Conservation (phyloP, 2,113 vertebrate genomes). For the Apus apus region DNA sequence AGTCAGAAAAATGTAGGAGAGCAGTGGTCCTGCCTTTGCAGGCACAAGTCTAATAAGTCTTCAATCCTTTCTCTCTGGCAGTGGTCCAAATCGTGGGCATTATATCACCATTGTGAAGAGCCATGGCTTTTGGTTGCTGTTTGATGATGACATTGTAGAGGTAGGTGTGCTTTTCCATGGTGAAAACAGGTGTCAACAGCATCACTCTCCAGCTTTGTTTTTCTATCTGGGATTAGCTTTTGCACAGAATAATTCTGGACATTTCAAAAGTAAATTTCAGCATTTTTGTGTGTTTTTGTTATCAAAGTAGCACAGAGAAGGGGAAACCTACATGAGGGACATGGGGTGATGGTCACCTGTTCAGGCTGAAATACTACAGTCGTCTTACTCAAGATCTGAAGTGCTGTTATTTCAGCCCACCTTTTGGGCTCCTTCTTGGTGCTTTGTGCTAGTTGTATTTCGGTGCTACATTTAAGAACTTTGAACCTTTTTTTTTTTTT, state of each 20-base stretch:
- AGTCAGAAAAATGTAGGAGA: neutral
- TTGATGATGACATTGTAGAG: conserved; percentile 93
- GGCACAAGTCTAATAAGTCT: neutral
- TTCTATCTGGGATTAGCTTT: neutral
- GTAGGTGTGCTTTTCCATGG: conserved; percentile 37
- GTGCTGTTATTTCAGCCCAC: neutral
- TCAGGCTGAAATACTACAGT: neutral
- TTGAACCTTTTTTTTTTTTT: neutral
- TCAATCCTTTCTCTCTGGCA: conserved; percentile 5
- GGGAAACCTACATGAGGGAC: neutral
- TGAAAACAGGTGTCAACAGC: neutral
- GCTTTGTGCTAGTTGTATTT: neutral
- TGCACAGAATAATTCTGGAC: neutral
- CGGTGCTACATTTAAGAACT: neutral
- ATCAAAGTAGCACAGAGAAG: neutral
- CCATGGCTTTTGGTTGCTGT: conserved; percentile 92
- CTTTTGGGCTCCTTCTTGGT: neutral
- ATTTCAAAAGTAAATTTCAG: neutral
- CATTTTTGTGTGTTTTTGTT: neutral
- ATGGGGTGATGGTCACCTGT: neutral
- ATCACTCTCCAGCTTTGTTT: neutral
- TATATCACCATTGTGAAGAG: conserved; percentile 95
- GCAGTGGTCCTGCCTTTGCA: neutral
- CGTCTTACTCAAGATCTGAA: neutral
- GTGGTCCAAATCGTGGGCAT: conserved; percentile 91